Evolutionary conservation across 1,140 invertebrate species (phyloP), one percentile per base, ranked within the genome.

Genomic region (Lordiphosa collinella): DNA sequence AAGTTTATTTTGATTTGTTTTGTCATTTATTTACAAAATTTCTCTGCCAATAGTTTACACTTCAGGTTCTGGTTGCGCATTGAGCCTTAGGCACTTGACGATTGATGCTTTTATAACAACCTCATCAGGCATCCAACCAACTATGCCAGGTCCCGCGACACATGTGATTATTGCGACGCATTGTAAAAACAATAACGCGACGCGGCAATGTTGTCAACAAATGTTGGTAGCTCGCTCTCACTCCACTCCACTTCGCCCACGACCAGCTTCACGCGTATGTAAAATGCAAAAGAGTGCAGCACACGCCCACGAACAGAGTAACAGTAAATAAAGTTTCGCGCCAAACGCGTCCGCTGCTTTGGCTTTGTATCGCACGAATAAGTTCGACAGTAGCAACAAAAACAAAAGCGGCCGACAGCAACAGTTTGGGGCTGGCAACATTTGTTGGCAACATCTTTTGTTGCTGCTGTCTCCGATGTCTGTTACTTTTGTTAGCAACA

Each of bases 61-160:
- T 51, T 59, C 62, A 76, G 59, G 67, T 84, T 82, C 66, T 67
- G 62, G 66, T 34, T 65, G 62, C 71, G 62, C 54, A 82, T 82
- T 82, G 68, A 82, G 67, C 61, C 58, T 52, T 56, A 59, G 78
- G 66, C 67, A 49, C 44, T 53, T 50, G 61, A 54, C 66, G 82
- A 71, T 80, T 29, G 82, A 82, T 76, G 76, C 76, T 80, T 80
- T 80, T 80, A 80, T 80, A 80, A 44, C 56, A 56, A 53, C 40
- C 49, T 64, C 25, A 7, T 11, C 10, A 13, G 6, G 13, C 3
- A 6, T 16, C 2, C 9, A 10, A 16, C 34, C 35, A 50, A 60
- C 61, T 56, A 37, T 46, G 18, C 18, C 36, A 47, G 22, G 34
- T 38, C 41, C 50, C 65, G 37, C 65, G 37, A 61, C 25, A 29